Percentiles rank a stretch among this genome's conserved stretches.
phyloP scores from a whole-genome alignment of 2,888 invertebrate species.

The Cephus sareptanus region DNA sequence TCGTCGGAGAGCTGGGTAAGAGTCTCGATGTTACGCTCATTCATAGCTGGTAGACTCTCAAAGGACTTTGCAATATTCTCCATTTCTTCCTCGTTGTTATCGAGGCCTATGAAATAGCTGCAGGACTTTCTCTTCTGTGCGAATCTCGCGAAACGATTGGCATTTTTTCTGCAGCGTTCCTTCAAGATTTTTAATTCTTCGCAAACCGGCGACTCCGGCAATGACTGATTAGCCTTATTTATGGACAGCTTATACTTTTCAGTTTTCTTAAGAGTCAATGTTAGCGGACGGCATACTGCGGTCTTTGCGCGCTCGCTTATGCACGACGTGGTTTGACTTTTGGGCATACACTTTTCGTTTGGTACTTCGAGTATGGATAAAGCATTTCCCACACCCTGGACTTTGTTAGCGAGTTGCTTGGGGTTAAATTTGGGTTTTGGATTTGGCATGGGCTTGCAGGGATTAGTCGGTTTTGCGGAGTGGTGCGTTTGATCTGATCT shows the following conservation, averaged over 20 bases:
- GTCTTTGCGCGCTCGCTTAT: slow-evolving; percentile 47
- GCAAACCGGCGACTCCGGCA: slow-evolving; percentile 85
- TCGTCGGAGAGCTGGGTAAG: slow-evolving; percentile 42
- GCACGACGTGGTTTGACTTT: slow-evolving; percentile 55
- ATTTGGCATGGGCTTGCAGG: slow-evolving; percentile 56
- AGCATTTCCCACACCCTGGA: slow-evolving; percentile 51
- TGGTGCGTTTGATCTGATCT: slow-evolving; percentile 53
- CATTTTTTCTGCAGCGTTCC: slow-evolving; percentile 52
- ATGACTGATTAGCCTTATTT: slow-evolving; percentile 71
- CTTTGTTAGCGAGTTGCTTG: slow-evolving; percentile 54
- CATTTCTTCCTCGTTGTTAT: slow-evolving; percentile 63
- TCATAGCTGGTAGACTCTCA: slow-evolving; percentile 59
- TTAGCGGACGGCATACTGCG: slow-evolving; percentile 50
- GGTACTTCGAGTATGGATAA: slow-evolving; percentile 47
- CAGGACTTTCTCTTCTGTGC: slow-evolving; percentile 71
- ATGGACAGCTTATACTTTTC: slow-evolving; percentile 63
- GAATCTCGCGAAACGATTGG: slow-evolving; percentile 65
- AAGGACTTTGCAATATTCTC: slow-evolving; percentile 57
- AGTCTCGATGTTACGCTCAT: slow-evolving; percentile 49
- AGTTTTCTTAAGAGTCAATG: slow-evolving; percentile 59
- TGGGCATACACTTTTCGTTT: slow-evolving; percentile 50
- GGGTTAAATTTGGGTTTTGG: slow-evolving; percentile 53
- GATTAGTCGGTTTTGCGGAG: slow-evolving; percentile 55
- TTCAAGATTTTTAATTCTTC: slow-evolving; percentile 74
- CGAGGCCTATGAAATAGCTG: slow-evolving; percentile 75